Base-by-base conservation (phyloP, 2,113 vertebrate species). In the Fukomys damarensis region DNA sequence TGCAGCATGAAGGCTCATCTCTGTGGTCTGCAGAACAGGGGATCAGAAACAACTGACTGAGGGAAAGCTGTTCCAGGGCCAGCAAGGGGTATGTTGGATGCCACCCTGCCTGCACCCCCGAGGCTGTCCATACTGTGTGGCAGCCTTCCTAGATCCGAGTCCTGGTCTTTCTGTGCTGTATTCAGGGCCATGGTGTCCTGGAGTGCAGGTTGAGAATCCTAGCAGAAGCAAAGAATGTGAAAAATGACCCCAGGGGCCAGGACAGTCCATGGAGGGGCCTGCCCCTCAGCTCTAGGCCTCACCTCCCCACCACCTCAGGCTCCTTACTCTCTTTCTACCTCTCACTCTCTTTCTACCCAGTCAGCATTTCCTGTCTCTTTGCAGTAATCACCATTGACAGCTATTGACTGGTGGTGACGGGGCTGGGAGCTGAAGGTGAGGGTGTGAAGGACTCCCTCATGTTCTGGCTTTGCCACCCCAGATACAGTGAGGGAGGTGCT, bases 371-470 rank as follows among this genome's bases (percentile, higher is more conserved):
- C 4, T 52, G 54, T 38, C 19, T 86, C 63, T 80, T 89, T 41
- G 80, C 41, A 59, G 82, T 96, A 95, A 97, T 97, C 61, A 56
- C 24, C 91, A 94, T 49, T 87, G 97, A 95, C 58, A 59, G 83
- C 49, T 94, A 97, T 96, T 59, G 86, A 93, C 79, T 89, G 52
- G 61, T 14, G 63, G 80, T 61, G 97, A 94, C 68, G 49, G 66
- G 86, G 28, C 20, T 65, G 83, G 79, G 68, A 49, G 59, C 79
- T 63, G 79, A 93, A 96, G 83, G 95, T 46, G 74, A 77, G 72
- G 13, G 35, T 43, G 30, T 24, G 43, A 66, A 65, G 46, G 32
- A 38, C 52, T 72, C 88, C 72, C 12, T 68, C 24, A 0, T 0
- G 2, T 74, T 56, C 70, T 24, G 22, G 26, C 76, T 77, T 38